Evolutionary conservation across 1,140 invertebrate species (phyloP), one percentile per base, ranked within the genome.

Genomic region (Leptinotarsa lineolata): DNA sequence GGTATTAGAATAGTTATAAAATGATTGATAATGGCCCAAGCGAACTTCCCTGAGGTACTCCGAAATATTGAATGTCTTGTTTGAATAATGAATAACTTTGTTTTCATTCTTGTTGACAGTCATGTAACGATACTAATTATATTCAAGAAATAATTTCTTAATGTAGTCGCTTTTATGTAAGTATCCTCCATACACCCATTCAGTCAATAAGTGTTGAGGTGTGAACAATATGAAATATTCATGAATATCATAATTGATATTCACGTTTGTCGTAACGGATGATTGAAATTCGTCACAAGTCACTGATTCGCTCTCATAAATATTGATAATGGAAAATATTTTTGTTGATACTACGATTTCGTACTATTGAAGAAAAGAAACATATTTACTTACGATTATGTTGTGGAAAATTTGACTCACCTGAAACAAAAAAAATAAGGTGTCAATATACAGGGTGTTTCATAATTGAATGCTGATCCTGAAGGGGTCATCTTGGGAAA

Each of bases 191-290:
- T 18, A 18, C 48, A 54, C 48, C 30, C n/a, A 54, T 54, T 0
- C 1, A 54, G 15, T 54, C 16, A 54, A 54, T 54, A 54, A 54
- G 48, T 54, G 48, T 54, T 54, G 48, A 54, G 48, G 48, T 18
- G 48, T 18, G 48, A 54, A 54, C n/a, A 18, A 1, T 16, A 54
- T 54, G 48, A 54, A 54, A 54, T 54, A 54, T 54, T 54, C 48
- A 54, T 54, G n/a, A 54, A 16, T 54, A 54, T 54, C 15, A 54
- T 54, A 54, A 54, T 54, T 54, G 48, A 54, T 54, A 54, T 16
- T 16, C 48, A 54, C 48, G 48, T 54, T 54, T 54, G 48, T 54
- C n/a, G 48, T 54, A 54, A 54, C 16, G 16, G 48, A 16, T 54
- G 48, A 54, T 54, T 54, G 48, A 54, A 54, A 54, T 54, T 54